Evolutionary conservation across 1,140 invertebrate genomes (phyloP).

Genomic region (Cotesia chilonis): DNA sequence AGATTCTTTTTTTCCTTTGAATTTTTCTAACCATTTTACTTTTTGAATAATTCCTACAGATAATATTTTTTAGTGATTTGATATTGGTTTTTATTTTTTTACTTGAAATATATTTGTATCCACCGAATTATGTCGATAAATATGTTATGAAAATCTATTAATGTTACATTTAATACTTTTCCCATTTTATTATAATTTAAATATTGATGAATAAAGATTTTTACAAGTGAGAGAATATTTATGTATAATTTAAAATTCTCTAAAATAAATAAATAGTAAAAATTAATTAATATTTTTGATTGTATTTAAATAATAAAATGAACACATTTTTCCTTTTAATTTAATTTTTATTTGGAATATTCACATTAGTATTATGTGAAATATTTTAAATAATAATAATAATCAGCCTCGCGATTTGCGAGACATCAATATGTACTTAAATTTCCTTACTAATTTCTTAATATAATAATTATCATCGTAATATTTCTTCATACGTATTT

Average conservation of each 20-base stretch:
- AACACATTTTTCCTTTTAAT: conserved; percentile 34
- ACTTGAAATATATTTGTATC: no score
- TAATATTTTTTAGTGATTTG: no score
- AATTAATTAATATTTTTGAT: background rate
- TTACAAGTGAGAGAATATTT: no score
- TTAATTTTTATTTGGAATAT: conserved; percentile 55
- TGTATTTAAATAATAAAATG: no score
- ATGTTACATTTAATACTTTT: no score
- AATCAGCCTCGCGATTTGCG: conserved; percentile 27
- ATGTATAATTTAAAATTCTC: no score
- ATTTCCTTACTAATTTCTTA: conserved; percentile 19
- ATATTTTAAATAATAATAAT: conserved; percentile 38
- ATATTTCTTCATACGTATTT: conserved; percentile 4
- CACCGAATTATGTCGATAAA: no score
- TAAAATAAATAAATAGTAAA: background rate
- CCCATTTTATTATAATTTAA: no score
- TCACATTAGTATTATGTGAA: conserved; percentile 47
- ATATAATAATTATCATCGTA: background rate
- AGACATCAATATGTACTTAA: conserved; percentile 31
- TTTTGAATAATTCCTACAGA: background rate
- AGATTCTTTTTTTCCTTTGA: conserved; percentile 30
- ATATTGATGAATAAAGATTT: no score
- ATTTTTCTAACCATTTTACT: conserved; percentile 6
- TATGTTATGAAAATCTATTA: no score
- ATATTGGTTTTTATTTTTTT: no score